Evolutionary conservation across 2,797 vertebrate genomes (phyloP), one percentile per base, ranked within the genome.

Genomic region (Cossypha niveicapilla): DNA sequence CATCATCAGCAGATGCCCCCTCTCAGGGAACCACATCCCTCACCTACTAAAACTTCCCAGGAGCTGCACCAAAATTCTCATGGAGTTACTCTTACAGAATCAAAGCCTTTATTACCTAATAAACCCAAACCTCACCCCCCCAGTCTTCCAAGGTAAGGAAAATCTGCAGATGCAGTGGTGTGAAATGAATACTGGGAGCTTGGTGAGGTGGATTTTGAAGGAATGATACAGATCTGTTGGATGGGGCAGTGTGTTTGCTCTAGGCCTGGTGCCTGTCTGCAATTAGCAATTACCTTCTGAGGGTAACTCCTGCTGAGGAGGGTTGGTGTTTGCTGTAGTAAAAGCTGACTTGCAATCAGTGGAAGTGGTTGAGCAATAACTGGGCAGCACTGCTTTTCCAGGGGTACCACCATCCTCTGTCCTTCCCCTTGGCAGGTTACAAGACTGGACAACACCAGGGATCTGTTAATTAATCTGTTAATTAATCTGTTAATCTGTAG

Each of bases 1-100:
- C 98, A 98, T 97, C 98, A 98, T 97, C 99, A 98, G 98, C 99
- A 98, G 98, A 98, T 97, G 97, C 98, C 98, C 97, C 98, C 98
- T 98, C 99, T 99, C 99, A 99, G 99, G 99, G 99, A 99, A 98
- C 98, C 98, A 96, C 98, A 99, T 98, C 98, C 98, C 96, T 94
- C 98, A 96, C 98, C 98, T 97, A 98, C 98, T 92, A 98, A 99
- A 96, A 96, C 97, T 96, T 94, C 98, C 87, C 98, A 98, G 97
- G 98, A 98, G 94, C 96, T 98, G 94, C 98, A 99, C 98, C 98
- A 97, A 97, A 98, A 97, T 92, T 97, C 98, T 97, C 98, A 99
- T 82, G 98, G 98, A 98, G 98, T 98, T 93, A 98, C 97, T 97
- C 97, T 98, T 95, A 96, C 98, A 70, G 98, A 98, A 95, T 92